A percentile compares a stretch with the other conserved stretches of the same genome.
Conservation (phyloP, 2,113 vertebrate genomes). For the Danio rerio region GRCz12tu NC_133177.1:33779501-33780000, state of each 20-base stretch:
- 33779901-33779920: not conserved
- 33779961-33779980: not conserved
- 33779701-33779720: not conserved
- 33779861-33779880: not conserved
- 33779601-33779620: not conserved
- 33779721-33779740: not conserved
- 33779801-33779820: constrained; percentile 6
- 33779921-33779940: not conserved
- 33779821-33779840: not conserved
- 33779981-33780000: not conserved
- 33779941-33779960: not conserved
- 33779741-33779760: not conserved
- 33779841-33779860: constrained; percentile 15
- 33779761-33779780: not conserved
- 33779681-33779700: not conserved
- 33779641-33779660: not conserved
- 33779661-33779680: not conserved
- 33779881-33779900: not conserved
- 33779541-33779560: not conserved
- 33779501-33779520: not conserved
- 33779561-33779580: constrained; percentile 13
- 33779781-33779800: not conserved
- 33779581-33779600: constrained; percentile 2
- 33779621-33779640: not conserved
- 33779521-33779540: not conserved